phyloP scores from a whole-genome alignment of 2,888 invertebrate genomes.

The Oegoconia quadripuncta region DNA sequence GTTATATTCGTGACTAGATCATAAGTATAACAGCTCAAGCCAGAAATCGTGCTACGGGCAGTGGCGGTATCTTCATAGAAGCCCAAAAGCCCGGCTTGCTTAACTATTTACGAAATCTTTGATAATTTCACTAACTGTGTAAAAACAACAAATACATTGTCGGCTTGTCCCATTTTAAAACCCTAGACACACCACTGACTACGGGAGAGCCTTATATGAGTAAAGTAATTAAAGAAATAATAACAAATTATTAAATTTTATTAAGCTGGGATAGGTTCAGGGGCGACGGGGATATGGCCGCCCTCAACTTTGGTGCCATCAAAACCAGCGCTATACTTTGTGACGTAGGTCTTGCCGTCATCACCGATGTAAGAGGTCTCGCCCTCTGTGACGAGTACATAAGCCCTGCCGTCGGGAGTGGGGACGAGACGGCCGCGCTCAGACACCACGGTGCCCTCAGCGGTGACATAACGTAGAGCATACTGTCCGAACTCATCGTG shows the following conservation, averaged over 20 bases:
- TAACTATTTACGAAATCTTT: too few species aligned
- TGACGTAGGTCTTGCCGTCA: constrained; percentile 50
- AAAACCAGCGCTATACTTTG: constrained; percentile 47
- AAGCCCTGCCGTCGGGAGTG: constrained; percentile 30
- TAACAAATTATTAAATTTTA: not conserved
- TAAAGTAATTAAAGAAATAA: not conserved
- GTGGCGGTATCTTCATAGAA: too few species aligned
- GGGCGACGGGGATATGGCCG: constrained; percentile 34
- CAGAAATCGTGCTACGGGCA: too few species aligned
- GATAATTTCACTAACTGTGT: too few species aligned
- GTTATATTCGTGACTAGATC: too few species aligned
- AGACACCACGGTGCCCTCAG: constrained; percentile 45
- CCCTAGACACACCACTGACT: too few species aligned
- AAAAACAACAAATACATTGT: too few species aligned
- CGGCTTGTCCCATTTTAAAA: too few species aligned
- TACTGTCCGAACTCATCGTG: constrained; percentile 49
- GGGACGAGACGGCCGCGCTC: constrained; percentile 48
- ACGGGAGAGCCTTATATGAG: not conserved
- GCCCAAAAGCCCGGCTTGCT: too few species aligned
- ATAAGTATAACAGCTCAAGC: too few species aligned
- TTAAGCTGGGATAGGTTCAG: constrained; percentile 19
- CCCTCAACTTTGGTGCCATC: constrained; percentile 44
- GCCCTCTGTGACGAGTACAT: constrained; percentile 46
- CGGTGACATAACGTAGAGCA: constrained; percentile 48
- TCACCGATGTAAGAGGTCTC: constrained; percentile 46